Evolutionary conservation across 2,888 invertebrate genomes (phyloP).

Genomic region (Morpho deidamia): DNA sequence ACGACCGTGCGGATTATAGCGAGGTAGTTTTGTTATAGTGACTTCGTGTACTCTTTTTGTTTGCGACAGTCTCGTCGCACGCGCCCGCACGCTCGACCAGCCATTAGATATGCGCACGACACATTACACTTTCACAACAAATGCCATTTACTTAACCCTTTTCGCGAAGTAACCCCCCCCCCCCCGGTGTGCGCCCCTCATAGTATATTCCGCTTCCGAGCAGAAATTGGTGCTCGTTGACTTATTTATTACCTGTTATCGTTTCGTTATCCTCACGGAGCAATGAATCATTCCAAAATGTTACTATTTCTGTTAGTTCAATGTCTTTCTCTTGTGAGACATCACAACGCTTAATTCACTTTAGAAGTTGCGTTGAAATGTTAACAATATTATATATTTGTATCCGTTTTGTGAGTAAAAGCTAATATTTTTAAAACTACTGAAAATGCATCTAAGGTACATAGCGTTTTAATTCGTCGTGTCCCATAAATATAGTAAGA

Average conservation of each 20-base stretch:
- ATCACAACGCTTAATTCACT: too few relatives aligned
- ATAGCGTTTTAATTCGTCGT: too few relatives aligned
- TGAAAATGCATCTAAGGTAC: too few relatives aligned
- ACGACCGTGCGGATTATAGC: too few relatives aligned
- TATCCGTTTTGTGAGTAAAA: neutral
- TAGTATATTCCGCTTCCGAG: constrained; percentile 10
- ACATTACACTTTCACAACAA: constrained; percentile 19
- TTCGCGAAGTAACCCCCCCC: constrained; percentile 11
- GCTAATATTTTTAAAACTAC: neutral
- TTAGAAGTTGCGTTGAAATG: too few relatives aligned
- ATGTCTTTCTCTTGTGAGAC: too few relatives aligned
- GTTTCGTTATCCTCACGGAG: neutral
- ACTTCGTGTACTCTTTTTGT: neutral
- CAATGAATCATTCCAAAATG: neutral
- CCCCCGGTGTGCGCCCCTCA: constrained; percentile 6
- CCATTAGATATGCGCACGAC: constrained; percentile 15
- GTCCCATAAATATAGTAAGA: too few relatives aligned
- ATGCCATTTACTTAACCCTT: constrained; percentile 19
- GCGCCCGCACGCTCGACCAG: constrained; percentile 1
- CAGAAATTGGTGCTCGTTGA: constrained; percentile 10
- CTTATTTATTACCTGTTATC: constrained; percentile 15
- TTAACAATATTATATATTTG: too few relatives aligned
- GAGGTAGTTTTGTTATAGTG: too few relatives aligned
- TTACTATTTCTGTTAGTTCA: too few relatives aligned
- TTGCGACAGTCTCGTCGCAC: neutral